phyloP scores from a whole-genome alignment of 2,113 vertebrate genomes.

The Fregetta grallaria region DNA sequence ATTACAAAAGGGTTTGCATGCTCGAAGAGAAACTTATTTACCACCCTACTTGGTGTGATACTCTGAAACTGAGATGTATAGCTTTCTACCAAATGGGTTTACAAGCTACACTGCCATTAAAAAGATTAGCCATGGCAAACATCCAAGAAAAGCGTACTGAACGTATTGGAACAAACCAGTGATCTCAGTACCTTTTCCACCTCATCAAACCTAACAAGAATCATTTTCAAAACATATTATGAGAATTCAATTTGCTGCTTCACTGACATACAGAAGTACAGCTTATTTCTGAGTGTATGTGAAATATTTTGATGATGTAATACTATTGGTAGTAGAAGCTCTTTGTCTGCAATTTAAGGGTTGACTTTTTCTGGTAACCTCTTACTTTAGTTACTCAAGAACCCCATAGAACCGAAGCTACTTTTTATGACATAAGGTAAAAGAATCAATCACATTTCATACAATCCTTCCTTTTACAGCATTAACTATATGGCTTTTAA shows the following conservation, averaged over 20 bases:
- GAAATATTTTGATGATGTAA: conserved; percentile 47
- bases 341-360: conserved; percentile 64
- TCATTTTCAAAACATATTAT: conserved; percentile 80
- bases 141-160: conserved; percentile 74
- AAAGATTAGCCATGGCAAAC: conserved; percentile 81
- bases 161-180: conserved; percentile 78
- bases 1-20: conserved; percentile 41
- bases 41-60: conserved; percentile 45
- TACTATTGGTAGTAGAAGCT: conserved; percentile 12
- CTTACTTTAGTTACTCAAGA: conserved; percentile 14
- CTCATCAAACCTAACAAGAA: conserved; percentile 83
- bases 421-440: neutral
- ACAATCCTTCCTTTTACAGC: neutral
- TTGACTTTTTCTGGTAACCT: conserved; percentile 36
- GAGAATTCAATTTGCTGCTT: conserved; percentile 89
- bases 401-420: neutral
- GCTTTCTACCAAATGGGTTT: conserved; percentile 72
- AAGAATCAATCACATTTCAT: conserved; percentile 4
- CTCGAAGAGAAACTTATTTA: conserved; percentile 70
- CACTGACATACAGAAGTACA: conserved; percentile 71
- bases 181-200: conserved; percentile 81
- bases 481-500: neutral
- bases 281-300: conserved; percentile 59
- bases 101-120: conserved; percentile 79
- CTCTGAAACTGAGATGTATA: neutral